These are phyloP conservation scores for Crioceris asparagi DNA, from an alignment of 2,888 invertebrate species.

Conservation along the genomic window DNA sequence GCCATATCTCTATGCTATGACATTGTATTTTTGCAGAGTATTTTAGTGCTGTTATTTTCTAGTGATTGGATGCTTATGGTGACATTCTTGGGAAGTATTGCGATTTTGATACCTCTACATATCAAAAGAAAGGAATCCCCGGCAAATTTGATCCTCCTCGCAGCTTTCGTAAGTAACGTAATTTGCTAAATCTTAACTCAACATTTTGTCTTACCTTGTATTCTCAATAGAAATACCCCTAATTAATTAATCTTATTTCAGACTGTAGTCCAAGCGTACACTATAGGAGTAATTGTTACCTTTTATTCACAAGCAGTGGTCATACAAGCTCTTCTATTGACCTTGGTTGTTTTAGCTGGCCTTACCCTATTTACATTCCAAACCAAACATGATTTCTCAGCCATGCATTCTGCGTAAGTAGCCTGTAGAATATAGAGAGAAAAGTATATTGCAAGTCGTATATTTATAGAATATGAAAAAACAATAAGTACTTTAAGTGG, in stretches of 20 bases:
- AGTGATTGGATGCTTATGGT: slow-evolving; percentile 59
- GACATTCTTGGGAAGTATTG: slow-evolving; percentile 54
- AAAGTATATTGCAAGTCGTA: not conserved
- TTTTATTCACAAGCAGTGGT: slow-evolving; percentile 67
- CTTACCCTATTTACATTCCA: slow-evolving; percentile 78
- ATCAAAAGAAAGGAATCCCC: slow-evolving; percentile 55
- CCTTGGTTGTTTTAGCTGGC: slow-evolving; percentile 60
- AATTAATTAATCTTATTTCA: slow-evolving; percentile 29
- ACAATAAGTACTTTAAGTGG: not conserved
- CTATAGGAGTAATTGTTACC: slow-evolving; percentile 67
- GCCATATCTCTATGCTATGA: too few species aligned
- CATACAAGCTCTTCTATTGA: slow-evolving; percentile 67
- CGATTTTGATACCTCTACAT: slow-evolving; percentile 31
- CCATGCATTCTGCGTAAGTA: slow-evolving; percentile 62
- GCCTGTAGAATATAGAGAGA: too few species aligned
- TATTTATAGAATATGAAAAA: not conserved
- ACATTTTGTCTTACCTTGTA: too few species aligned
- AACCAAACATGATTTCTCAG: slow-evolving; percentile 74
- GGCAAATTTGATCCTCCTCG: slow-evolving; percentile 67
- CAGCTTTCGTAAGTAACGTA: slow-evolving; percentile 61
- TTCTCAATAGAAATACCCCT: not conserved
- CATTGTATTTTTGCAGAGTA: too few species aligned
- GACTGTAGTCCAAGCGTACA: slow-evolving; percentile 70
- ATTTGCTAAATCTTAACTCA: too few species aligned
- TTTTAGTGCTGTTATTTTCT: slow-evolving; percentile 33